phyloP scores from a whole-genome alignment of 2,113 vertebrate species.

The Tinamus guttatus region DNA sequence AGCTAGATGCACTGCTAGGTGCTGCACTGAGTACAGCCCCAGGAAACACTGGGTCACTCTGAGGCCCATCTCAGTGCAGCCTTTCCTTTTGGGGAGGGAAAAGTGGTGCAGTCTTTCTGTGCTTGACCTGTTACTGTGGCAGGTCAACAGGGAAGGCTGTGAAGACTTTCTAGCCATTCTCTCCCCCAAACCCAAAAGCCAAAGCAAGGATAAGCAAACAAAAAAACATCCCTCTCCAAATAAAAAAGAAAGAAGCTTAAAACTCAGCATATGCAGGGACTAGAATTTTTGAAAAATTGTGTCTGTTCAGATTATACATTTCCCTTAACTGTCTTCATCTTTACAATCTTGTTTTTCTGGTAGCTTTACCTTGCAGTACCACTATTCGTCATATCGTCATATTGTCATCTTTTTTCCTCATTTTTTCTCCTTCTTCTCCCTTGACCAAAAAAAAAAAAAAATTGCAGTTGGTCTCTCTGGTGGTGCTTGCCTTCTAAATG shows the following conservation, averaged over 20 bases:
- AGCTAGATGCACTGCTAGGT: not conserved
- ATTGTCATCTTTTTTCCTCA: not conserved
- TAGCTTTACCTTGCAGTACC: not conserved
- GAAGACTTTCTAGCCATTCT: not conserved
- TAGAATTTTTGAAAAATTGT: not conserved
- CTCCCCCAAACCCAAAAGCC: not conserved
- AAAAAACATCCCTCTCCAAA: not conserved
- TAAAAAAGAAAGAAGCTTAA: not conserved
- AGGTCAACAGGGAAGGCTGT: not conserved
- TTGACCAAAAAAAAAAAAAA: not conserved
- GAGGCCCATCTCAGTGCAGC: not conserved
- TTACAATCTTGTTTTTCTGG: not conserved
- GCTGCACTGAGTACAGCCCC: not conserved
- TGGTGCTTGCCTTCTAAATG: not conserved
- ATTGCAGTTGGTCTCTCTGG: not conserved
- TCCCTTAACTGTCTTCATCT: not conserved
- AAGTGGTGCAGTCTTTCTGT: not conserved
- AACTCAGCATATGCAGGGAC: not conserved
- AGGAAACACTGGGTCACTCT: not conserved
- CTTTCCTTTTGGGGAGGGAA: not conserved
- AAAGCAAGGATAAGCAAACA: not conserved
- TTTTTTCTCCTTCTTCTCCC: not conserved
- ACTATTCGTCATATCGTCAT: not conserved
- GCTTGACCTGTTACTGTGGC: not conserved
- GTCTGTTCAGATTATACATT: not conserved